Conservation (phyloP, 2,888 invertebrate genomes). For the Dioctria linearis region DNA sequence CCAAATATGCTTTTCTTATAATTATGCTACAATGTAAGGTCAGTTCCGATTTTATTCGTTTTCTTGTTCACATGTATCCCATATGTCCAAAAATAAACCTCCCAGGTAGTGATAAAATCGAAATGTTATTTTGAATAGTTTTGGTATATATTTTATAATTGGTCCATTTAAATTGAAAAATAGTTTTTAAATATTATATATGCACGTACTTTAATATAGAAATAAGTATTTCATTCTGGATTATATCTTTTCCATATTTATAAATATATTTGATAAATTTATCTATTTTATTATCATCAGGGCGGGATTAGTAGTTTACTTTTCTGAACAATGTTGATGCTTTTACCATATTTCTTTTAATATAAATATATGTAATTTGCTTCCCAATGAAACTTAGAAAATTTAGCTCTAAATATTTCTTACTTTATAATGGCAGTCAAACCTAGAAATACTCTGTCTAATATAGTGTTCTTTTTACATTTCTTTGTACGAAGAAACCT, state of each 20-base stretch:
- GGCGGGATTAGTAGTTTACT: constrained; percentile 53
- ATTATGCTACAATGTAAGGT: constrained; percentile 22
- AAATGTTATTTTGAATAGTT: constrained; percentile 19
- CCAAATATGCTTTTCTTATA: constrained; percentile 13
- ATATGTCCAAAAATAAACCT: constrained; percentile 15
- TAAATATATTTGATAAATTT: constrained; percentile 41
- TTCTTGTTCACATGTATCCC: constrained; percentile 1
- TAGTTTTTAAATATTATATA: constrained; percentile 20
- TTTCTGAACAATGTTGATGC: not conserved
- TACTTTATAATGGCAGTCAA: constrained; percentile 36
- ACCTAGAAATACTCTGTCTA: constrained; percentile 27
- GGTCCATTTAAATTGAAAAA: constrained; percentile 44
- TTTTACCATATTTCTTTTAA: not conserved
- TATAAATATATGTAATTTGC: not conserved
- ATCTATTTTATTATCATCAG: constrained; percentile 54
- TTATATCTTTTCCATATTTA: constrained; percentile 34
- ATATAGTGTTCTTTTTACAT: not conserved
- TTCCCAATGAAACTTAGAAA: too few species aligned
- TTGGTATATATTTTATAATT: constrained; percentile 35
- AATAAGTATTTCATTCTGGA: constrained; percentile 26
- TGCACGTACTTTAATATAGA: not conserved
- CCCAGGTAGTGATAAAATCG: constrained; percentile 13
- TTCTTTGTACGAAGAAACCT: too few species aligned
- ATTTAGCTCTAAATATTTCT: constrained; percentile 15
- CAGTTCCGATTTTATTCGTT: constrained; percentile 21